Evolutionary conservation across 2,113 vertebrate genomes (phyloP).

Genomic region (Xiphophorus maculatus): DNA sequence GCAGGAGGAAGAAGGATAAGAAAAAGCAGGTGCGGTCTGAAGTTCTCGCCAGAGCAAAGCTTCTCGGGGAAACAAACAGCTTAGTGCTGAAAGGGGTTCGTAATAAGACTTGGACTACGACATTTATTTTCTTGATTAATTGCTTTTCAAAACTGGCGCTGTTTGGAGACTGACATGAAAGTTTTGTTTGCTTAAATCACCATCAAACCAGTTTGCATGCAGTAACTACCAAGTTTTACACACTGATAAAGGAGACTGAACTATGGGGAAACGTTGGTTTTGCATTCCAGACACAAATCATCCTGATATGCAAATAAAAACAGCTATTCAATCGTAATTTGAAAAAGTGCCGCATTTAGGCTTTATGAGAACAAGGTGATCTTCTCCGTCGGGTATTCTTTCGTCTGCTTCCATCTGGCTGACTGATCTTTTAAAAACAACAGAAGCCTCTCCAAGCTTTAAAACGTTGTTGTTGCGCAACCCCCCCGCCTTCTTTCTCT

Average conservation of each 20-base stretch:
- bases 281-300: slow-evolving; percentile 47
- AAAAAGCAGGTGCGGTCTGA: slow-evolving; percentile 37
- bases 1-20: slow-evolving; percentile 16
- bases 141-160: background rate
- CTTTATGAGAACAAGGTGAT: slow-evolving; percentile 37
- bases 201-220: slow-evolving; percentile 32
- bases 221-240: slow-evolving; percentile 37
- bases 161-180: slow-evolving; percentile 3
- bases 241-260: slow-evolving; percentile 34
- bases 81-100: background rate
- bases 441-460: slow-evolving; percentile 20
- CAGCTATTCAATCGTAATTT: slow-evolving; percentile 33
- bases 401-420: slow-evolving; percentile 34
- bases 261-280: slow-evolving; percentile 45
- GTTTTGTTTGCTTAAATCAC: slow-evolving; percentile 12
- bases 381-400: slow-evolving; percentile 23
- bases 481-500: no score
- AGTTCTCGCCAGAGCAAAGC: background rate
- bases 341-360: slow-evolving; percentile 40
- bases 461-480: no score
- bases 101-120: no score
- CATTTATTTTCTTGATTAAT: background rate
- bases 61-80: slow-evolving; percentile 13
- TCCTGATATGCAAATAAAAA: slow-evolving; percentile 29
- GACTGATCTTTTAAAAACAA: slow-evolving; percentile 32